Percentiles rank a stretch among this genome's conserved stretches.
These are phyloP conservation scores for Hapalemur alaotrensis DNA, from an alignment of 2,797 vertebrate genomes.

Conservation along the genomic window DNA sequence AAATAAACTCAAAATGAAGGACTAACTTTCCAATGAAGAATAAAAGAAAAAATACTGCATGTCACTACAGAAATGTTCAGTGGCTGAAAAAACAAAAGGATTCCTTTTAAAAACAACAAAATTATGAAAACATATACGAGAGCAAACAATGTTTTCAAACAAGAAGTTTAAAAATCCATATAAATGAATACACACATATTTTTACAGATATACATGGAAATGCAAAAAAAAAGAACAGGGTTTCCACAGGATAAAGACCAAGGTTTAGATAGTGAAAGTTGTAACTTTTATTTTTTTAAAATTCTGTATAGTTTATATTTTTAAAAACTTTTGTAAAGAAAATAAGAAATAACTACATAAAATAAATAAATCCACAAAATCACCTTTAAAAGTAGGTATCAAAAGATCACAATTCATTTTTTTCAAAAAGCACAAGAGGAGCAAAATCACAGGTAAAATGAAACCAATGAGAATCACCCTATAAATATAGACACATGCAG, in stretches of 20 bases:
- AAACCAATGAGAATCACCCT: not conserved
- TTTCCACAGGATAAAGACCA: not conserved
- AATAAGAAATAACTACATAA: constrained; percentile 38
- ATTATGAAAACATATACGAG: constrained; percentile 15
- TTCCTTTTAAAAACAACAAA: constrained; percentile 32
- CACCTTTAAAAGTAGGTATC: constrained; percentile 1
- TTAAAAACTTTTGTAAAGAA: constrained; percentile 42
- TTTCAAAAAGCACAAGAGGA: constrained; percentile 2
- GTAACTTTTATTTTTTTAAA: constrained; percentile 40
- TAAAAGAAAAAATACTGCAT: constrained; percentile 10
- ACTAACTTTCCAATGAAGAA: not conserved
- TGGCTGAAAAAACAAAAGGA: not conserved
- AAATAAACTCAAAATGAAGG: constrained; percentile 12
- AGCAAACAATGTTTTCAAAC: constrained; percentile 5
- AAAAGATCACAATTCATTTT: constrained; percentile 44
- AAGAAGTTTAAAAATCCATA: not conserved
- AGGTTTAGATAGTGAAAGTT: constrained; percentile 29
- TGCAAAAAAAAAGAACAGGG: constrained; percentile 26
- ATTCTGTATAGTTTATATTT: not conserved
- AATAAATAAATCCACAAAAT: not conserved
- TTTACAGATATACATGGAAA: constrained; percentile 2
- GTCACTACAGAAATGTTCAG: not conserved
- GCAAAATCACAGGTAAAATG: constrained; percentile 16
- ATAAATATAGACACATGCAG: not conserved
- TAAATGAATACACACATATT: not conserved